These are phyloP conservation scores for Lutraria rhynchaena DNA, from an alignment of 1,140 invertebrate genomes.

Conservation along the genomic window DNA sequence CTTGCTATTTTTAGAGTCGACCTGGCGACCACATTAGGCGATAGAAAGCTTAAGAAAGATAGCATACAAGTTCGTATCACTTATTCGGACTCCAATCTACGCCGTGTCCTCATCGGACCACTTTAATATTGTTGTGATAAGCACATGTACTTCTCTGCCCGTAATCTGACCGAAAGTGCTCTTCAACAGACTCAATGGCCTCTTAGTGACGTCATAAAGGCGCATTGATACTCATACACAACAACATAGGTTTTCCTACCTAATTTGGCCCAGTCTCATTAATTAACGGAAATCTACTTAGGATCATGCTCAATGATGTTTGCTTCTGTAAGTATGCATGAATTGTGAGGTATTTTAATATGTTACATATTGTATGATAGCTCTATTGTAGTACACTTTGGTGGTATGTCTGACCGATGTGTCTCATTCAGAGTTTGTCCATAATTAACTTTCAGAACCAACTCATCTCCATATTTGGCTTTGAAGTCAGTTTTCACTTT, in stretches of 20 bases:
- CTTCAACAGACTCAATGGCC: conserved; percentile 12
- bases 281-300: conserved; percentile 42
- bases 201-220: conserved; percentile 35
- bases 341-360: not conserved
- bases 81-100: conserved; percentile 5
- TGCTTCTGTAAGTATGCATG: conserved; percentile 12
- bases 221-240: conserved; percentile 17
- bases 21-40: no score
- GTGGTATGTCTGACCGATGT: no score
- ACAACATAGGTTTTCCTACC: conserved; percentile 3
- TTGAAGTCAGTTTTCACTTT: no score
- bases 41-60: no score
- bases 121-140: conserved; percentile 16
- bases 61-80: not conserved
- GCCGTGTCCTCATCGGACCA: not conserved
- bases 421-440: no score
- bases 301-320: conserved; percentile 7
- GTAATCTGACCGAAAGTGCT: conserved; percentile 24
- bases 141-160: not conserved
- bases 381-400: no score
- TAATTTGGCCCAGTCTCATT: conserved; percentile 13
- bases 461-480: no score
- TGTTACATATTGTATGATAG: no score
- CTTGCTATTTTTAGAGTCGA: no score
- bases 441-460: no score